phyloP scores from a whole-genome alignment of 2,888 invertebrate genomes.

The Antheraea assamensis region DNA sequence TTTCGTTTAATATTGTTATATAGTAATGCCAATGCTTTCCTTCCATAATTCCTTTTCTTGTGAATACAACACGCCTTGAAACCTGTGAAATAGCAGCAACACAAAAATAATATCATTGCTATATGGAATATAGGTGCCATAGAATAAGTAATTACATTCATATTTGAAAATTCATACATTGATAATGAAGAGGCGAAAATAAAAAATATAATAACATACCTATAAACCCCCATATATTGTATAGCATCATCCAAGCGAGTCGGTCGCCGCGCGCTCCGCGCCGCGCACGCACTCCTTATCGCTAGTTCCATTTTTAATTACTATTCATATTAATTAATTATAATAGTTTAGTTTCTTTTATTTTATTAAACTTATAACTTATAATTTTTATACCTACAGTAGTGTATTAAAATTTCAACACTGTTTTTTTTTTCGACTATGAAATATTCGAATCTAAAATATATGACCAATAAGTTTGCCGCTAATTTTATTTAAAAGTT shows the following conservation, averaged over 20 bases:
- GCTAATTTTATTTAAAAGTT: no score
- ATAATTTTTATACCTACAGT: neutral
- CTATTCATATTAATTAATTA: constrained; percentile 71
- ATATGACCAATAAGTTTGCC: neutral
- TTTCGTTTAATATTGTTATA: no score
- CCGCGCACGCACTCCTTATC: constrained; percentile 64
- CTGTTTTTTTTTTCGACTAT: neutral
- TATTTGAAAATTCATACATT: no score
- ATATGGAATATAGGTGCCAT: no score
- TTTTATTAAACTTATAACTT: constrained; percentile 16
- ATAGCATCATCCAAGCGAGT: constrained; percentile 25
- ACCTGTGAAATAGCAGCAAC: no score
- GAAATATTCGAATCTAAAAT: neutral
- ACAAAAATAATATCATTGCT: no score
- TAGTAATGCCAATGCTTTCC: no score
- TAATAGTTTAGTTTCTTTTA: constrained; percentile 20
- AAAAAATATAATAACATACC: no score
- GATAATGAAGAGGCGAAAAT: no score
- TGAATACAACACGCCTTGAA: no score
- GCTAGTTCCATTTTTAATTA: constrained; percentile 70
- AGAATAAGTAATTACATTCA: no score
- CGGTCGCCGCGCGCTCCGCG: constrained; percentile 32
- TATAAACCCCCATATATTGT: neutral
- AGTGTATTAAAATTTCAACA: neutral
- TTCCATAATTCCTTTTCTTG: no score